Evolutionary conservation across 2,888 invertebrate genomes (phyloP).

Genomic region (Microchrysa polita): DNA sequence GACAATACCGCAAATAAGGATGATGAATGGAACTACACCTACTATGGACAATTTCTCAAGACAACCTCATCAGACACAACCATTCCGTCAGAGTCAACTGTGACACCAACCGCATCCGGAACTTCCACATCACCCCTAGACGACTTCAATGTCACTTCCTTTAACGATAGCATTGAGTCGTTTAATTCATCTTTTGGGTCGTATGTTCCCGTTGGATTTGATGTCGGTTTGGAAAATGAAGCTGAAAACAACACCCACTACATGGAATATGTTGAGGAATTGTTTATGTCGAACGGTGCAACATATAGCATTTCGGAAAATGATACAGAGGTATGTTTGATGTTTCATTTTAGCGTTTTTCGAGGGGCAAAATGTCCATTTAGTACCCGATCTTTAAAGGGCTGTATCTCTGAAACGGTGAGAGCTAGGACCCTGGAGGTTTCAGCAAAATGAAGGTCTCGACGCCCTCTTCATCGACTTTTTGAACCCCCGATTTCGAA

Average conservation of each 20-base stretch:
- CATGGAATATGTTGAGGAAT: constrained; percentile 66
- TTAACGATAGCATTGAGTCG: constrained; percentile 51
- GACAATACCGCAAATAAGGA: constrained; percentile 18
- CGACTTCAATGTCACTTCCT: constrained; percentile 43
- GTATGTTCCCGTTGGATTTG: constrained; percentile 50
- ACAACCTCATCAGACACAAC: constrained; percentile 14
- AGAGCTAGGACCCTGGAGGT: no score
- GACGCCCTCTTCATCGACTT: no score
- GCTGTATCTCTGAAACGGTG: no score
- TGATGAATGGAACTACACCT: constrained; percentile 42
- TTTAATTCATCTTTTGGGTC: constrained; percentile 50
- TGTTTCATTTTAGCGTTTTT: no score
- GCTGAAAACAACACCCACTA: constrained; percentile 59
- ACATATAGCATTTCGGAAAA: constrained; percentile 26
- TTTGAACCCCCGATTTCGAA: no score
- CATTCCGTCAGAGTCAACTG: neutral
- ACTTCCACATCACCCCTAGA: neutral
- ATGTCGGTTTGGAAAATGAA: constrained; percentile 51
- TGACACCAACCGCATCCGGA: neutral
- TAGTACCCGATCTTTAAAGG: no score
- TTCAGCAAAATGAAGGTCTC: no score
- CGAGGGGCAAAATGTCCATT: no score
- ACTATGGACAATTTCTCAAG: constrained; percentile 44
- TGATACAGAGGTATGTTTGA: constrained; percentile 27
- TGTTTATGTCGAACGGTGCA: constrained; percentile 59